phyloP scores from a whole-genome alignment of 2,797 vertebrate species.

The Coreius guichenoti region DNA sequence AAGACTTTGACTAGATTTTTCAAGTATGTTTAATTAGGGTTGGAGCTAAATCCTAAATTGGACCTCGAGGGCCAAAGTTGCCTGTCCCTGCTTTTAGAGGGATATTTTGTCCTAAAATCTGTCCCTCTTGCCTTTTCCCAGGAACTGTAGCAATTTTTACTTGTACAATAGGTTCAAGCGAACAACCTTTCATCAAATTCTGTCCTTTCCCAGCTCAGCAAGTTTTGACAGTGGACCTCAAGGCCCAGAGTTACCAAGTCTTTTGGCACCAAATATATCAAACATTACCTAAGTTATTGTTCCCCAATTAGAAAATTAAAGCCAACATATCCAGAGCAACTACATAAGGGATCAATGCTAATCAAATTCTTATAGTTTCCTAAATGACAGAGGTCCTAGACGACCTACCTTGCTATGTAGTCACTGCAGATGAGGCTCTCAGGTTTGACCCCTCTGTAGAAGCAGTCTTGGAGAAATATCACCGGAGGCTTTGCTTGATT shows the following conservation, averaged over 20 bases:
- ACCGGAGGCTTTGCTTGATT: constrained; percentile 17
- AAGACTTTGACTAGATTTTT: not conserved
- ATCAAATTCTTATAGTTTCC: not conserved
- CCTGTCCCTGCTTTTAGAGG: not conserved
- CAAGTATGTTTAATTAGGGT: not conserved
- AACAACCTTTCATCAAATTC: no score
- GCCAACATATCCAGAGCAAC: not conserved
- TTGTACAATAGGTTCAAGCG: no score
- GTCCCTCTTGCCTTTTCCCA: not conserved
- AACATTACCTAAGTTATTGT: not conserved
- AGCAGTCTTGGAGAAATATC: constrained; percentile 23
- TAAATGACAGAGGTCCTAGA: not conserved
- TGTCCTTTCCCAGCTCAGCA: not conserved
- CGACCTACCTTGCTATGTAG: constrained; percentile 63
- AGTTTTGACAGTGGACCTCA: not conserved
- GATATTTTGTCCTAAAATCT: not conserved
- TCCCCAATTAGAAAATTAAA: not conserved
- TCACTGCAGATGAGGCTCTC: constrained; percentile 46
- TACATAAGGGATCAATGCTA: not conserved
- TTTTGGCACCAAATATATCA: not conserved
- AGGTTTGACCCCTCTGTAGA: constrained; percentile 48
- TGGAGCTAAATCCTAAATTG: not conserved
- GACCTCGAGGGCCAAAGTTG: not conserved
- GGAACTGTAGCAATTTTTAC: no score
- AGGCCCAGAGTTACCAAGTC: not conserved